A percentile compares a stretch with the other conserved stretches of the same genome.
phyloP scores from a whole-genome alignment of 2,888 invertebrate species.

The Drosophila histrio region DNA sequence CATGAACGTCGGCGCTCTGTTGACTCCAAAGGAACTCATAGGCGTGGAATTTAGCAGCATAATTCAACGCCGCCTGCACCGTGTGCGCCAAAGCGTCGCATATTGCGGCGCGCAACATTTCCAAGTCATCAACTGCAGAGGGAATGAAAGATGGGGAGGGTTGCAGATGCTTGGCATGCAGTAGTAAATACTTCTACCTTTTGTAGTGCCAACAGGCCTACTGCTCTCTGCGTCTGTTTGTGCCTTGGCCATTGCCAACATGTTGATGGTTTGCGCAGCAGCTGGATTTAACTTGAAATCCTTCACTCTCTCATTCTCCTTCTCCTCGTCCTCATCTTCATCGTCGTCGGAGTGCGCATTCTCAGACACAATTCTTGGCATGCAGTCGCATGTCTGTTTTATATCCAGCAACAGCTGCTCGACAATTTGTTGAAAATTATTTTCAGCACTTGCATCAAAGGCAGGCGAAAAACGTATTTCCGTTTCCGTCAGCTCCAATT shows the following conservation, averaged over 20 bases:
- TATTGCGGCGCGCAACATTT: slow-evolving; percentile 65
- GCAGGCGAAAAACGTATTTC: slow-evolving; percentile 90
- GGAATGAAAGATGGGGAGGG: neutral
- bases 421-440: slow-evolving; percentile 89
- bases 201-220: slow-evolving; percentile 17
- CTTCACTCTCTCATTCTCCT: slow-evolving; percentile 1
- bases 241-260: slow-evolving; percentile 41
- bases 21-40: slow-evolving; percentile 81
- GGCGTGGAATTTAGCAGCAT: slow-evolving; percentile 78
- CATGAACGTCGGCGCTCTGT: slow-evolving; percentile 66
- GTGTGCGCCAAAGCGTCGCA: slow-evolving; percentile 67
- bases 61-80: slow-evolving; percentile 70
- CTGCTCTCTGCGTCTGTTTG: slow-evolving; percentile 13
- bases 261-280: neutral
- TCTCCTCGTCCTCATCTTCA: slow-evolving; percentile 17
- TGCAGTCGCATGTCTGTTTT: slow-evolving; percentile 89
- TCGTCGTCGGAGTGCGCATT: slow-evolving; percentile 81
- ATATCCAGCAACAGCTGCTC: slow-evolving; percentile 91
- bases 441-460: slow-evolving; percentile 87
- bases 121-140: slow-evolving; percentile 59
- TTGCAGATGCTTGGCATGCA: neutral
- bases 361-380: slow-evolving; percentile 87
- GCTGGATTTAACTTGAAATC: slow-evolving; percentile 18
- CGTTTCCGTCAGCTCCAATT: slow-evolving; percentile 89
- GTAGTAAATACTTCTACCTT: slow-evolving; percentile 25